Conservation (phyloP, 23 tunicate genomes). For the Styela clava region DNA sequence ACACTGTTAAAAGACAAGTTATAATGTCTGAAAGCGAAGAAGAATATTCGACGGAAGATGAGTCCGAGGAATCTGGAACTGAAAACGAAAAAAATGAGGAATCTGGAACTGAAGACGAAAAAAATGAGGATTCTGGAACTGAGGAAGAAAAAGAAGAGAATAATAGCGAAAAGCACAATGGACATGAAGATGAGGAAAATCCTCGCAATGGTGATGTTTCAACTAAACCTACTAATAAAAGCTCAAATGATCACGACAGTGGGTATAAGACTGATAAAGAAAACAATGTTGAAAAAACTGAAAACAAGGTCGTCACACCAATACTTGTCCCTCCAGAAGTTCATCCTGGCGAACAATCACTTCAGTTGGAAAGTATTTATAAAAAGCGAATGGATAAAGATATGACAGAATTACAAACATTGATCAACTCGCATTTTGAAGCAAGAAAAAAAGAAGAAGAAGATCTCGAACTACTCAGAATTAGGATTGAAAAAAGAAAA, state of each 20-base stretch:
- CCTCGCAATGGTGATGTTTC: no score
- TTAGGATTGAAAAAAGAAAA: slow-evolving; percentile 59
- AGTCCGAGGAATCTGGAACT: neutral
- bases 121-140: neutral
- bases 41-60: neutral
- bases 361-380: slow-evolving; percentile 73
- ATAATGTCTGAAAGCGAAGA: neutral
- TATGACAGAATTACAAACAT: slow-evolving; percentile 57
- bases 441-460: slow-evolving; percentile 80
- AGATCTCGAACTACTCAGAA: slow-evolving; percentile 49
- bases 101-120: neutral
- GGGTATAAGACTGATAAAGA: no score
- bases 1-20: neutral
- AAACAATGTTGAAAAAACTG: no score
- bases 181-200: neutral
- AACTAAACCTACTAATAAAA: no score
- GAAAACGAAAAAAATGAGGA: neutral
- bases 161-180: neutral
- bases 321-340: slow-evolving; percentile 66
- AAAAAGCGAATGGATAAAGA: slow-evolving; percentile 87
- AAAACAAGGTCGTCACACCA: slow-evolving; percentile 40
- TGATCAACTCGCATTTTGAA: slow-evolving; percentile 83
- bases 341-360: slow-evolving; percentile 43
- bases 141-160: neutral
- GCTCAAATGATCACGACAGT: no score